Percentiles rank a stretch among this genome's conserved stretches.
Conservation (phyloP, 2,888 invertebrate species). For the Pomacea canaliculata region DNA sequence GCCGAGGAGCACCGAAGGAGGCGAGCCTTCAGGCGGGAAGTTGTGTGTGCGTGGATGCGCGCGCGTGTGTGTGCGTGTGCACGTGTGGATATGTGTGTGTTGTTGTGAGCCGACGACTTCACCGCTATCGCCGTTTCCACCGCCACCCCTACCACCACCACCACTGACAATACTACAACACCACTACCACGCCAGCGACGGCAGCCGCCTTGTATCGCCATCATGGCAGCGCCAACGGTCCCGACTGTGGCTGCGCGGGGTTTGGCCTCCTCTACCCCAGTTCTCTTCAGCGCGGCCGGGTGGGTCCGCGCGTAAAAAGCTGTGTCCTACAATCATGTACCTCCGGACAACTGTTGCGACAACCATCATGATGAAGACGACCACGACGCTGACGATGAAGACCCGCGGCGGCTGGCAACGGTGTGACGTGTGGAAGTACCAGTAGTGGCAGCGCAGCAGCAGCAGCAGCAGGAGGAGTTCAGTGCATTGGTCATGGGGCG, state of each 20-base stretch:
- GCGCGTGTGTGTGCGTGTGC: background rate
- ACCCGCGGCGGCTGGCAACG: background rate
- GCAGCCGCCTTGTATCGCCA: background rate
- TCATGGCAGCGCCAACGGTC: conserved; percentile 1
- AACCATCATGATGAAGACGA: background rate
- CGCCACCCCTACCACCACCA: background rate
- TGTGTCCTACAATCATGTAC: no score
- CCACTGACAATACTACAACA: background rate
- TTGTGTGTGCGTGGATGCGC: background rate
- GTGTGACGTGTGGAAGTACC: background rate
- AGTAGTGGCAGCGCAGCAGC: background rate
- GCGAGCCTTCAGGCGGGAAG: no score
- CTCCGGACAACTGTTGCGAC: no score
- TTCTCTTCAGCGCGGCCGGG: no score
- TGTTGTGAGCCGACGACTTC: background rate
- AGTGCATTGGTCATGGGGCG: conserved; percentile 62
- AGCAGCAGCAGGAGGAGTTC: background rate
- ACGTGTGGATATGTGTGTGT: background rate
- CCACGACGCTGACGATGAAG: background rate
- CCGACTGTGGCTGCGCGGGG: no score
- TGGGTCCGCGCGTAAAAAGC: no score
- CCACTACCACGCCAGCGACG: background rate
- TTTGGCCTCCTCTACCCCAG: no score
- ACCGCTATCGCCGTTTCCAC: background rate
- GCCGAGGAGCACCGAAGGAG: no score